Conservation (phyloP, 2,888 invertebrate species). For the Sympetrum striolatum region DNA sequence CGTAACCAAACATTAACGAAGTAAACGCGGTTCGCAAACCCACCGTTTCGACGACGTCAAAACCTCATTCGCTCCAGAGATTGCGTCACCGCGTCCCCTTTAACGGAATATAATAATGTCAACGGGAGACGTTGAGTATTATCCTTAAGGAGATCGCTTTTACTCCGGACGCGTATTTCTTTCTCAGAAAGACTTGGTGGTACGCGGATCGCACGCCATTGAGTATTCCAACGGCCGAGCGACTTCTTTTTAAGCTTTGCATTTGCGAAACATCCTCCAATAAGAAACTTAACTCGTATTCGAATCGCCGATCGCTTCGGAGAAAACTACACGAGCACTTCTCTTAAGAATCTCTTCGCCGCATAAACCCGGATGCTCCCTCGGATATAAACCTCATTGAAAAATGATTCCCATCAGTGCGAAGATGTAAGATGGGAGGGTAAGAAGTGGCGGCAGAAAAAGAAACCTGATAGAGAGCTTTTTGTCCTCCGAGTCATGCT, state of each 20-base stretch:
- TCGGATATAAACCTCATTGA: neutral
- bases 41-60: no score
- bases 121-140: no score
- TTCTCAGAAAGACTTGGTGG: neutral
- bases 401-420: neutral
- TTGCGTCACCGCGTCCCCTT: no score
- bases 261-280: neutral
- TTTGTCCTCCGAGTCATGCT: neutral
- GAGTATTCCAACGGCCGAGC: neutral
- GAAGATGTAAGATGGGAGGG: neutral
- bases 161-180: no score
- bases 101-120: no score
- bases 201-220: neutral
- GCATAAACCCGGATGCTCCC: neutral
- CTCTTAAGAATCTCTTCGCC: neutral
- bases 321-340: neutral
- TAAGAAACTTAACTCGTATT: neutral
- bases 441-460: neutral
- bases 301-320: neutral
- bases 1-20: no score
- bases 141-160: no score
- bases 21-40: no score
- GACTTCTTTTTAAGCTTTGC: neutral
- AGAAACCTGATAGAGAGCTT: neutral
- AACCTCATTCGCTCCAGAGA: no score